Base-by-base conservation (phyloP, 2,797 vertebrate species). In the Erethizon dorsatum region DNA sequence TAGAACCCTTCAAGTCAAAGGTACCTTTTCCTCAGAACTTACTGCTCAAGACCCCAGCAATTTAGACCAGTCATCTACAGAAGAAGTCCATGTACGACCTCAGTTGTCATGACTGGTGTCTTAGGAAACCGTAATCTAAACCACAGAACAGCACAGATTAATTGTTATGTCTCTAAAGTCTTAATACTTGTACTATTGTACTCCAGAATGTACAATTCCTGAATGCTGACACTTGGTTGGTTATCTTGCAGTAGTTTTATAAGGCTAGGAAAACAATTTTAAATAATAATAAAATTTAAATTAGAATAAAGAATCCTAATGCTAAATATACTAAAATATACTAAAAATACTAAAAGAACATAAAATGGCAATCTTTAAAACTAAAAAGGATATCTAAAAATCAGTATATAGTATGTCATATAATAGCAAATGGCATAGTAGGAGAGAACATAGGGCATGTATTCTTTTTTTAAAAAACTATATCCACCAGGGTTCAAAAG, bases 91-190 rank as follows among this genome's bases (percentile, higher is more conserved):
- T 14, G 37, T 59, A 96, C 88, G 96, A 85, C 83, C 79, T 97
- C 95, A 97, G 94, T 93, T 94, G 90, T 97, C 88, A 94, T 90
- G 90, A 88, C 33, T 92, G 83, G 92, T 91, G 63, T 96, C 94
- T 95, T 90, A 94, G 92, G 97, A 98, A 97, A 97, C 95, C 95
- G 96, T 93, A 97, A 45, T 52, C 50, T 73, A 92, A 97, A 97
- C 96, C 97, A 96, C 97, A 89, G 86, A 97, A 71, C 75, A 97
- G 69, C 82, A 91, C 17, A 94, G 95, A 91, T 94, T 94, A 91
- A 83, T 96, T 94, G 93, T 94, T 86, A 45, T 37, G 82, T 54
- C 63, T 95, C 41, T 96, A 79, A 88, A 71, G 61, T 83, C 87
- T 88, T 54, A 45, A 80, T 86, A 73, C 31, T 95, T 91, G n/a